A percentile compares a stretch with the other conserved stretches of the same genome.
These are phyloP conservation scores for Microplitis manilae DNA, from an alignment of 2,888 invertebrate species.

Conservation along the genomic window DNA sequence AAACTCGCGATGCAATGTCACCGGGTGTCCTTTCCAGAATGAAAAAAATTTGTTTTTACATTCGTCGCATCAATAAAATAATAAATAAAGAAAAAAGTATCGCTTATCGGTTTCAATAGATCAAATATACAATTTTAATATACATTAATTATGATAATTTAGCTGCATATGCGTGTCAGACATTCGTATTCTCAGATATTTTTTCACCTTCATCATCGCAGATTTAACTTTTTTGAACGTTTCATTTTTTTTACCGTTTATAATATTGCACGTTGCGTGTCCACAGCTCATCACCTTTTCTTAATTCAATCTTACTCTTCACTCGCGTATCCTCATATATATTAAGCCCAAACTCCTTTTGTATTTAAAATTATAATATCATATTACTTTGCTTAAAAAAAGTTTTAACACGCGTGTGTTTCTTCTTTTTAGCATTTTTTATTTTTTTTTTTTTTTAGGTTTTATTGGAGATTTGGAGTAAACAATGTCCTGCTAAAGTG, in stretches of 20 bases:
- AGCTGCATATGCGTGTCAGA: slow-evolving; percentile 31
- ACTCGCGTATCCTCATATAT: slow-evolving; percentile 12
- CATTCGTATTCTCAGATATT: slow-evolving; percentile 28
- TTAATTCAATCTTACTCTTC: slow-evolving; percentile 33
- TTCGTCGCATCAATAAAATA: background rate
- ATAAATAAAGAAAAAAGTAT: background rate
- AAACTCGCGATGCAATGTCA: slow-evolving; percentile 22
- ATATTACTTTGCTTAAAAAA: slow-evolving; percentile 25
- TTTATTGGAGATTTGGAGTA: slow-evolving; percentile 2
- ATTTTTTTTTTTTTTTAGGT: slow-evolving; percentile 11
- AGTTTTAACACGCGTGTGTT: slow-evolving; percentile 10
- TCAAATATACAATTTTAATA: background rate
- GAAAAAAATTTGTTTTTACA: background rate
- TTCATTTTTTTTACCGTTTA: slow-evolving; percentile 29
- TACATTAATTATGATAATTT: background rate
- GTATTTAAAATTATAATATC: slow-evolving; percentile 27
- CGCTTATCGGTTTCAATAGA: background rate
- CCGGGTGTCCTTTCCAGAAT: background rate
- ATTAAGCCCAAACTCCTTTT: slow-evolving; percentile 22
- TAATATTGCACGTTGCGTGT: slow-evolving; percentile 32
- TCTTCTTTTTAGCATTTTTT: background rate
- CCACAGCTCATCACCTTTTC: slow-evolving; percentile 33
- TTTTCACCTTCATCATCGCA: slow-evolving; percentile 3
- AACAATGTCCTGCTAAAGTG: background rate
- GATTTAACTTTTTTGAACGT: background rate